Evolutionary conservation across 2,113 vertebrate genomes (phyloP), one percentile per base, ranked within the genome.

Genomic region (Ochotona curzoniae): DNA sequence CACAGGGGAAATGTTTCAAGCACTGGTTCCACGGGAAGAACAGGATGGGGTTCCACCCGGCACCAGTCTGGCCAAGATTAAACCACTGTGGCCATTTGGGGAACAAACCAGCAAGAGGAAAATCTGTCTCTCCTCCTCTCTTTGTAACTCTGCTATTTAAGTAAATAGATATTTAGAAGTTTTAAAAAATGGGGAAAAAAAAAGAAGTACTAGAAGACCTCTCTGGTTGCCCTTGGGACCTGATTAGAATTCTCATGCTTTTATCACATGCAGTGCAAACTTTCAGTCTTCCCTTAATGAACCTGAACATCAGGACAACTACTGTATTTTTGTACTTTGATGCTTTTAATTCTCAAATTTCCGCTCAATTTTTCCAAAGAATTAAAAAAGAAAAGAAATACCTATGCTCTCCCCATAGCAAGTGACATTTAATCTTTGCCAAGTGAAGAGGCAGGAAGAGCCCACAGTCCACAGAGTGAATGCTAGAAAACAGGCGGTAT

Each of bases 401-500:
- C 21, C 83, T 17, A 67, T 1, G 47, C 12, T 84, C 38, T 63
- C n/a, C 49, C 51, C 73, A 78, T 64, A 84, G 38, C 82, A 78
- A 79, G 0, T 57, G 69, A 51, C 60, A 60, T 15, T 81, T 73
- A 67, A 57, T 51, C 78, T 87, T 76, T 85, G 67, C 63, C 35
- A 32, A 73, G 61, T 23, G 51, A 61, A 90, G 90, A 94, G 38
- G 49, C 88, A 82, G 67, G 88, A 92, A 87, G 73, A 85, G 51
- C 47, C 95, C 88, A 76, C 85, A 79, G 23, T 78, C 25, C n/a
- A 47, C 47, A 90, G 35, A 35, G 54, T 35, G 57, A 87, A 84
- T 57, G 69, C 67, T 76, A 70, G 76, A 5, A 78, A 64, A 84
- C 35, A 80, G 0, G 71, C 76, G 61, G 49, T 63, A 9, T 67